Evolutionary conservation across 1,140 invertebrate genomes (phyloP).

Genomic region (Heterodera carotae): DNA sequence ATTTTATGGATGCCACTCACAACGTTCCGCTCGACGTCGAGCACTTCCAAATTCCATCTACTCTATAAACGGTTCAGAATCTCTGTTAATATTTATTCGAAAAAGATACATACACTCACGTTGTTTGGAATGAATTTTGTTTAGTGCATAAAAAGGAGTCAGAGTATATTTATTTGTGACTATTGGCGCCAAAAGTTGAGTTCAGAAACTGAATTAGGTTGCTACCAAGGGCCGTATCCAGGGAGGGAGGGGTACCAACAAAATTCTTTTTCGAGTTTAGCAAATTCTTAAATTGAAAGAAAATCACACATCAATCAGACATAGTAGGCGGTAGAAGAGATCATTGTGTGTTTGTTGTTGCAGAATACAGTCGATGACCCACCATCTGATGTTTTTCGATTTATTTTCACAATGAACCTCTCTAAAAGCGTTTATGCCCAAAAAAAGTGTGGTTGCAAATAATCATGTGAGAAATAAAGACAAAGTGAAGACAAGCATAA

Average conservation of each 20-base stretch:
- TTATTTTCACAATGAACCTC: no score
- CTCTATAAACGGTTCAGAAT: background rate
- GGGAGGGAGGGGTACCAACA: no score
- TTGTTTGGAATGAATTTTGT: no score
- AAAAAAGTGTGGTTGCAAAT: background rate
- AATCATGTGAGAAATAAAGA: background rate
- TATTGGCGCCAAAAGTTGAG: no score
- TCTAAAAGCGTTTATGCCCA: slow-evolving; percentile 5
- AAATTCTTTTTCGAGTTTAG: no score
- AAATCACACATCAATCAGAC: background rate
- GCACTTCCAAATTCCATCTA: slow-evolving; percentile 27
- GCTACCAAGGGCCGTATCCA: no score
- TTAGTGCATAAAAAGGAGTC: no score
- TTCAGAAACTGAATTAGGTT: no score
- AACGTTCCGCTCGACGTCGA: slow-evolving; percentile 16
- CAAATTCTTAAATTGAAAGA: no score
- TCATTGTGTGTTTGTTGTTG: background rate
- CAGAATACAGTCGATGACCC: background rate
- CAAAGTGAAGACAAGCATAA: background rate
- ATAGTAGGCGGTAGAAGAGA: slow-evolving; percentile 3
- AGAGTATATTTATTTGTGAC: no score
- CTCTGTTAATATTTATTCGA: no score
- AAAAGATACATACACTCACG: no score
- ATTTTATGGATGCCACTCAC: slow-evolving; percentile 32
- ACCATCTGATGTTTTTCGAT: background rate